Percentiles rank a stretch among this genome's conserved stretches.
phyloP scores from a whole-genome alignment of 2,888 invertebrate species.

The Rhagonycha fulva region DNA sequence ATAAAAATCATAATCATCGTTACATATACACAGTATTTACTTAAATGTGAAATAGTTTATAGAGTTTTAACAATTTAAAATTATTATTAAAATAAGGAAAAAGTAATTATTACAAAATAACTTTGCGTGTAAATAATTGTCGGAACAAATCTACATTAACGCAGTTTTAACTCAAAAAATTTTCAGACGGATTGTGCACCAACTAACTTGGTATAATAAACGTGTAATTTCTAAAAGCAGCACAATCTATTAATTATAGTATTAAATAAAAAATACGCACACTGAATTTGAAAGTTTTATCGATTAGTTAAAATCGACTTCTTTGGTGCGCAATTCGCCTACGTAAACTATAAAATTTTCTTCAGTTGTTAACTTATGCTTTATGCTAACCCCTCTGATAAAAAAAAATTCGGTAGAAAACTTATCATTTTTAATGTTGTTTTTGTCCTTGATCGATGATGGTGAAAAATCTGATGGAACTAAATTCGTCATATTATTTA shows the following conservation, averaged over 20 bases:
- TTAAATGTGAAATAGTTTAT: constrained; percentile 27
- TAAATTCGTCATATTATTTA: too few relatives aligned
- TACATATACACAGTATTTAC: constrained; percentile 27
- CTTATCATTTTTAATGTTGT: neutral
- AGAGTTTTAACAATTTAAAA: constrained; percentile 1
- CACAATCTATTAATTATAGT: neutral
- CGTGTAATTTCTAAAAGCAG: neutral
- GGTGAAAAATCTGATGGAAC: neutral
- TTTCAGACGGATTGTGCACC: neutral
- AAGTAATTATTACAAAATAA: neutral
- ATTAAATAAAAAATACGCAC: neutral
- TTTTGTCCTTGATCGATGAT: neutral
- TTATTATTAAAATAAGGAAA: neutral
- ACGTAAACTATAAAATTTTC: neutral
- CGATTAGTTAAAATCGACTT: neutral
- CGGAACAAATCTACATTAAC: neutral
- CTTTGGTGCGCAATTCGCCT: neutral
- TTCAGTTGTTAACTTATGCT: neutral
- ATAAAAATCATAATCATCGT: constrained; percentile 28
- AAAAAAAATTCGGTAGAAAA: neutral
- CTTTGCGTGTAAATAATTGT: neutral
- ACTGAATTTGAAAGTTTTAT: neutral
- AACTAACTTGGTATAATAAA: neutral
- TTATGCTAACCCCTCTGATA: too few relatives aligned
- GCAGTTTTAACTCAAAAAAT: neutral